Evolutionary conservation across 2,797 vertebrate genomes (phyloP).

Genomic region (Sardinella longiceps): DNA sequence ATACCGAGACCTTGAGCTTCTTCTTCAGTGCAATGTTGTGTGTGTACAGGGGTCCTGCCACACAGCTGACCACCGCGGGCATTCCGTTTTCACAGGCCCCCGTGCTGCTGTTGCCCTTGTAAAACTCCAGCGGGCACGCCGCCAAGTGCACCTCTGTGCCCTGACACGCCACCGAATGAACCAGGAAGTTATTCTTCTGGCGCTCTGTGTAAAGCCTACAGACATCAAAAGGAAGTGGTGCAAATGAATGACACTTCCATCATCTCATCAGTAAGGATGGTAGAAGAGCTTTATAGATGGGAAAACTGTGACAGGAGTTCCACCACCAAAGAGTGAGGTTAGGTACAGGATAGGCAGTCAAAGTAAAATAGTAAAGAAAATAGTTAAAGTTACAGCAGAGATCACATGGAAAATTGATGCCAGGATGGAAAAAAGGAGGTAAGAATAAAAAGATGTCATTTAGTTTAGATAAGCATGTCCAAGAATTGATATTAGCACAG

Average conservation of each 20-base stretch:
- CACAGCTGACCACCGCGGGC: slow-evolving; percentile 87
- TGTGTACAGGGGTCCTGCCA: slow-evolving; percentile 81
- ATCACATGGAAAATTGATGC: not conserved
- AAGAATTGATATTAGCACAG: not conserved
- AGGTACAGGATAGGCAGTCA: not conserved
- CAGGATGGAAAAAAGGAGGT: not conserved
- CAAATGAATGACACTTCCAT: not conserved
- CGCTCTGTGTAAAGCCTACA: slow-evolving; percentile 83
- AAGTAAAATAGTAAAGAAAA: not conserved
- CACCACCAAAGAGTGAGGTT: not conserved
- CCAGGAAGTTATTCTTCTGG: slow-evolving; percentile 81
- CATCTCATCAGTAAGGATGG: not conserved
- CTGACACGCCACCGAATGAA: slow-evolving; percentile 86
- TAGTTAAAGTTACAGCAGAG: not conserved
- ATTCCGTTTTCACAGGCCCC: slow-evolving; percentile 76
- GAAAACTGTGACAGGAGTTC: not conserved
- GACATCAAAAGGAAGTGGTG: not conserved
- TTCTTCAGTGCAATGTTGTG: slow-evolving; percentile 74
- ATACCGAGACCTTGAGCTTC: slow-evolving; percentile 74
- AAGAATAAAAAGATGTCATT: not conserved
- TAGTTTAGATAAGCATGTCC: not conserved
- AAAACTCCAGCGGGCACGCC: slow-evolving; percentile 87
- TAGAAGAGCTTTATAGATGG: not conserved
- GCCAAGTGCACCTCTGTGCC: slow-evolving; percentile 92
- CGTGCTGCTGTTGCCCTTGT: slow-evolving; percentile 76